These are phyloP conservation scores for Tortrix viridana DNA, from an alignment of 2,888 invertebrate genomes.

Conservation along the genomic window DNA sequence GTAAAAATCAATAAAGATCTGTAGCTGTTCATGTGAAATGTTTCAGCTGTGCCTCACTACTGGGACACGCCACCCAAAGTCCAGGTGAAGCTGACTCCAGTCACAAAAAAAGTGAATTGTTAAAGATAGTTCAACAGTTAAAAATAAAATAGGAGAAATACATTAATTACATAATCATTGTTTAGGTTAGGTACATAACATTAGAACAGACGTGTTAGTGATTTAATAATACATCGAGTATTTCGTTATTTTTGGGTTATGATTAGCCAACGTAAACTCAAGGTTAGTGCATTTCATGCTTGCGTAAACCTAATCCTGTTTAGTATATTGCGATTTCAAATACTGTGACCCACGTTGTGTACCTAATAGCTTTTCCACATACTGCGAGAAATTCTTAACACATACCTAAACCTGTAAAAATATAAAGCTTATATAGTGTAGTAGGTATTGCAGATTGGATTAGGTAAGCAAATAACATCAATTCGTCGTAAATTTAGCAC, in stretches of 20 bases:
- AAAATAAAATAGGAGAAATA: no score
- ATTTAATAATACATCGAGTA: not conserved
- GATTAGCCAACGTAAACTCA: constrained; percentile 1
- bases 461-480: constrained; percentile 41
- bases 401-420: no score
- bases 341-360: not conserved
- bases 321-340: constrained; percentile 3
- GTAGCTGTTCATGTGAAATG: no score
- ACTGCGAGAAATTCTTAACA: not conserved
- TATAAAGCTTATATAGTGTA: constrained; percentile 6
- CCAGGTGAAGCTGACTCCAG: no score
- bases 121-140: no score
- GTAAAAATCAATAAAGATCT: no score
- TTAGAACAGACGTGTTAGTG: not conserved
- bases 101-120: no score
- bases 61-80: no score
- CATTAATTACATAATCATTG: no score
- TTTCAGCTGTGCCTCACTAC: no score
- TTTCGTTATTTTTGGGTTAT: constrained; percentile 4
- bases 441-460: constrained; percentile 17
- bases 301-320: constrained; percentile 12
- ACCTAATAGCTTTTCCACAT: not conserved
- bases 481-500: constrained; percentile 52
- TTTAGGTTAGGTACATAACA: not conserved
- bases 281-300: constrained; percentile 16